These are phyloP conservation scores for Rhinoderma darwinii DNA, from an alignment of 2,113 vertebrate genomes.

Conservation along the genomic window DNA sequence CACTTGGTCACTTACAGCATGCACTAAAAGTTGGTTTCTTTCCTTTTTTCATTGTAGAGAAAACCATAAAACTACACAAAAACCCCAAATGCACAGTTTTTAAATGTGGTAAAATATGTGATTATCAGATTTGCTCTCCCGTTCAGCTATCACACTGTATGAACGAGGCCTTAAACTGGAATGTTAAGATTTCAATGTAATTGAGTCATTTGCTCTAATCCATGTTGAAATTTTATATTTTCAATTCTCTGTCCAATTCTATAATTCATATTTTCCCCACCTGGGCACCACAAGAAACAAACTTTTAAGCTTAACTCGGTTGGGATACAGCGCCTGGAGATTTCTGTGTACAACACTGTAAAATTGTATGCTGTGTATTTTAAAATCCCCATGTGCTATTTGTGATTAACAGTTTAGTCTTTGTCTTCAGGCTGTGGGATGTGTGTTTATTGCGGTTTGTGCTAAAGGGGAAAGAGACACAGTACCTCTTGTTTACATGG, in stretches of 20 bases:
- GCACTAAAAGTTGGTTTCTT: background rate
- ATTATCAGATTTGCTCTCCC: no score
- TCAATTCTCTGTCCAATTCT: background rate
- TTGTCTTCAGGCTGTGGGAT: slow-evolving; percentile 8
- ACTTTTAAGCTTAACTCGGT: background rate
- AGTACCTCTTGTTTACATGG: background rate
- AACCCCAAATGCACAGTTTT: no score
- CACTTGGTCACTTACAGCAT: background rate
- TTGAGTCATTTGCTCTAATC: background rate
- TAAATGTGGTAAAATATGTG: no score
- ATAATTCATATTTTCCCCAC: background rate
- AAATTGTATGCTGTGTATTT: background rate
- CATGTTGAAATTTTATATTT: background rate
- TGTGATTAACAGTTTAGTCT: slow-evolving; percentile 11
- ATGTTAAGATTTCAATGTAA: background rate
- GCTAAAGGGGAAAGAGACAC: background rate
- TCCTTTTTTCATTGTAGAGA: background rate
- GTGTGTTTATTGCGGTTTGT: slow-evolving; percentile 28
- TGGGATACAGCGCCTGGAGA: slow-evolving; percentile 15
- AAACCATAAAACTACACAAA: background rate
- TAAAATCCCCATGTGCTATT: background rate
- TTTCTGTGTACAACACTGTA: background rate
- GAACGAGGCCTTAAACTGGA: background rate
- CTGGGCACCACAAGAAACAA: slow-evolving; percentile 5
- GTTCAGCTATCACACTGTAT: background rate